Evolutionary conservation across 1,140 invertebrate genomes (phyloP).

Genomic region (Cheumatopsyche charites): DNA sequence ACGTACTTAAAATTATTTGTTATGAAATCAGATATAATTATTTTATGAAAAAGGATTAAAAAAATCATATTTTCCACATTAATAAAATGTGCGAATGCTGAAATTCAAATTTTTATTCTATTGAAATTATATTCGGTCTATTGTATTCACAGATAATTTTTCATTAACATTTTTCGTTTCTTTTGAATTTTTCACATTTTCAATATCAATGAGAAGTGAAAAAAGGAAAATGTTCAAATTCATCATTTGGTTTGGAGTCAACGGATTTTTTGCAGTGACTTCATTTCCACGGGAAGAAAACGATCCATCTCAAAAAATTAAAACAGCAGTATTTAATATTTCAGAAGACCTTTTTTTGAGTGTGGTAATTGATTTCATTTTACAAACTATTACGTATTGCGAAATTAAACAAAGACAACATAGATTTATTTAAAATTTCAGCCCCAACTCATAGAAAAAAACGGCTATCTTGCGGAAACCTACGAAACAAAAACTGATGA

Average conservation of each 20-base stretch:
- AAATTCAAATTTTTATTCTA: too few relatives aligned
- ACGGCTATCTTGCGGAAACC: constrained; percentile 65
- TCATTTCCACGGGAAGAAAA: neutral
- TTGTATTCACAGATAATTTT: too few relatives aligned
- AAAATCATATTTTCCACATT: too few relatives aligned
- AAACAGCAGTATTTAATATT: neutral
- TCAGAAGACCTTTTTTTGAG: constrained; percentile 24
- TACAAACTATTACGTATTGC: too few relatives aligned
- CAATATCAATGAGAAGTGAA: too few relatives aligned
- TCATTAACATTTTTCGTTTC: too few relatives aligned
- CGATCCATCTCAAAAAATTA: neutral
- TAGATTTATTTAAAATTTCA: constrained; percentile 24
- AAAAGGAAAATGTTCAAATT: constrained; percentile 9
- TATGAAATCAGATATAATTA: too few relatives aligned
- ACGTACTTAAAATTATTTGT: too few relatives aligned
- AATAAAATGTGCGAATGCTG: too few relatives aligned
- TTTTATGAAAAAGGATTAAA: too few relatives aligned
- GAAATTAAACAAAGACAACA: neutral
- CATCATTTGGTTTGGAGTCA: neutral
- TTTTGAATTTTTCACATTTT: too few relatives aligned
- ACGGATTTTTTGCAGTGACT: neutral
- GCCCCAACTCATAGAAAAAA: constrained; percentile 58
- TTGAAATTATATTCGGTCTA: too few relatives aligned
- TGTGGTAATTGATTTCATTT: constrained; percentile 20
- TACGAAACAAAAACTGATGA: constrained; percentile 65